These are phyloP conservation scores for Dendrolimus pini DNA, from an alignment of 2,888 invertebrate genomes.

Conservation along the genomic window DNA sequence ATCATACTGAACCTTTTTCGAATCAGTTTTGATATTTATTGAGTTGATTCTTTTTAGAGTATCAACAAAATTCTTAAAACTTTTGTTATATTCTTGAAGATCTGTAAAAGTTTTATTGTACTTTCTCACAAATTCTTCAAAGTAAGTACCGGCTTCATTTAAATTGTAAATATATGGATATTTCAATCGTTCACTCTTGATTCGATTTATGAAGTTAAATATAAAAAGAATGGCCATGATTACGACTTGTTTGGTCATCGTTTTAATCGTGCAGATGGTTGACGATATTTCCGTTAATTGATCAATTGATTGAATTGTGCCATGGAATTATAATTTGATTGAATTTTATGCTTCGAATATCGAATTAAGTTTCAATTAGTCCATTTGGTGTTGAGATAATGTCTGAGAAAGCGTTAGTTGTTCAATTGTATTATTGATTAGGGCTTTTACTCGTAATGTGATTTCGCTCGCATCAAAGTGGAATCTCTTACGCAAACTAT, in stretches of 20 bases:
- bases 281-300: conserved; percentile 10
- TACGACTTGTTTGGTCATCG: conserved; percentile 15
- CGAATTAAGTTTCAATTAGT: conserved; percentile 15
- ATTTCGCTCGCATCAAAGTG: too few species aligned
- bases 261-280: conserved; percentile 8
- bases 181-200: conserved; percentile 6
- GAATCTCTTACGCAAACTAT: too few species aligned
- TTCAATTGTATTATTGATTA: too few species aligned
- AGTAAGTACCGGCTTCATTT: conserved; percentile 21
- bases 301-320: conserved; percentile 17
- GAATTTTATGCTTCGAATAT: conserved; percentile 27
- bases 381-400: conserved; percentile 13
- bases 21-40: conserved; percentile 27
- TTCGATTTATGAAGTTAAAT: conserved; percentile 7
- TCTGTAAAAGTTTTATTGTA: conserved; percentile 29
- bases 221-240: conserved; percentile 13
- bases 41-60: conserved; percentile 38
- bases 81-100: conserved; percentile 30
- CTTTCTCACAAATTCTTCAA: conserved; percentile 22
- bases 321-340: conserved; percentile 15
- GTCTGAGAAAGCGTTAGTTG: neutral
- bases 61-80: conserved; percentile 35
- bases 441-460: too few species aligned
- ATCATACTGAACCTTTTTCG: conserved; percentile 34
- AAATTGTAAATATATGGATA: conserved; percentile 20